A percentile compares a stretch with the other conserved stretches of the same genome.
Evolutionary conservation across 64 coral and sea anemone species (phyloP).

Genomic region (Trachythela sp.): DNA sequence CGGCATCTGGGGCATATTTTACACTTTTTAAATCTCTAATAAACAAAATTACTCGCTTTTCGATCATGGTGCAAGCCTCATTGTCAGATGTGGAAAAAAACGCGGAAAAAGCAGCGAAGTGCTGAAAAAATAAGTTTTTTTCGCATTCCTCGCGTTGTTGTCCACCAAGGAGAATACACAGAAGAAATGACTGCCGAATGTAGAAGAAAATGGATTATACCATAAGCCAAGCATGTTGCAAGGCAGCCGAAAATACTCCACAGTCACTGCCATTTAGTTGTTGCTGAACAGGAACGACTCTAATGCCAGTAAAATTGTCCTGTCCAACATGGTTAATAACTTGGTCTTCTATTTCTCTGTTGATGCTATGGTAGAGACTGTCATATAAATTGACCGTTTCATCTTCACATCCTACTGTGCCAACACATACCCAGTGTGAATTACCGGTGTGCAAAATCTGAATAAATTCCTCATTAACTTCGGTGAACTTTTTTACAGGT

Average conservation of each 20-base stretch:
- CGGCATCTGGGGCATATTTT: no score
- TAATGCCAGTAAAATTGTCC: background rate
- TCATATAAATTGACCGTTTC: background rate
- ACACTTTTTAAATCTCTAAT: no score
- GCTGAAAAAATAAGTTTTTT: slow-evolving; percentile 5
- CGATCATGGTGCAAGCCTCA: background rate
- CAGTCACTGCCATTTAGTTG: background rate
- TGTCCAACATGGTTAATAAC: background rate
- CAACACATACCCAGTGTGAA: background rate
- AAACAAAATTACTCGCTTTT: slow-evolving; percentile 34
- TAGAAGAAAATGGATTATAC: slow-evolving; percentile 6
- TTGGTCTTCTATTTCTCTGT: background rate
- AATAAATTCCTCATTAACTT: background rate
- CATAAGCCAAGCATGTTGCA: background rate
- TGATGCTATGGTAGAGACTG: background rate
- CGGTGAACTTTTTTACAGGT: slow-evolving; percentile 30
- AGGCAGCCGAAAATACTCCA: background rate
- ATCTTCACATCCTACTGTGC: background rate
- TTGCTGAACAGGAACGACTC: background rate
- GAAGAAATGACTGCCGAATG: background rate
- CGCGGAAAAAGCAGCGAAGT: background rate
- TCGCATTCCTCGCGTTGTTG: background rate
- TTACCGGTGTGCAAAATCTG: background rate
- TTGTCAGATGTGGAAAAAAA: background rate
- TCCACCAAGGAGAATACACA: background rate